Percentiles rank a stretch among this genome's conserved stretches.
Conservation (phyloP, 2,888 invertebrate genomes). For the Cynaeus angustus region DNA sequence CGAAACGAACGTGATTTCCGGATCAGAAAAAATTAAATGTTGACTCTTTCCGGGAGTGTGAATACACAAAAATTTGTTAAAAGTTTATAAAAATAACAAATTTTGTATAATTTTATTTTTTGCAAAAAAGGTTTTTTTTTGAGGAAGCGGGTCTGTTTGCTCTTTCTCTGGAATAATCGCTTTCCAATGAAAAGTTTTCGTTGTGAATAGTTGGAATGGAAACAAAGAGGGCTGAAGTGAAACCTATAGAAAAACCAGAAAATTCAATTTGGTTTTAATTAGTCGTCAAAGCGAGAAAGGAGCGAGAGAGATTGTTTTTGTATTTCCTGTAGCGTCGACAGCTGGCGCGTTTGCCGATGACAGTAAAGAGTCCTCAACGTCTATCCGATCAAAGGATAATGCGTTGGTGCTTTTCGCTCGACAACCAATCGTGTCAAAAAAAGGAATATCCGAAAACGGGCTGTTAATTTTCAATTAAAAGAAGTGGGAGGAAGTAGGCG, state of each 20-base stretch:
- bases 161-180: constrained; percentile 6
- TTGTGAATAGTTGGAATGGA: neutral
- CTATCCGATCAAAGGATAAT: constrained; percentile 52
- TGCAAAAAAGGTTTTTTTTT: too few relatives aligned
- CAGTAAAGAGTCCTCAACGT: constrained; percentile 52
- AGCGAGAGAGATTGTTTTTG: constrained; percentile 44
- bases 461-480: constrained; percentile 35
- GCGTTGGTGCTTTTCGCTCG: constrained; percentile 47
- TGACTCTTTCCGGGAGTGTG: constrained; percentile 22
- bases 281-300: constrained; percentile 50
- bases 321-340: constrained; percentile 44
- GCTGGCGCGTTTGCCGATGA: constrained; percentile 48
- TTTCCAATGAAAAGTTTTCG: neutral
- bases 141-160: neutral
- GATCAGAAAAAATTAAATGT: constrained; percentile 14
- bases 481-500: too few relatives aligned
- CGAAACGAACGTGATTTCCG: constrained; percentile 10
- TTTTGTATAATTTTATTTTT: too few relatives aligned
- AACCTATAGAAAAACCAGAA: constrained; percentile 40
- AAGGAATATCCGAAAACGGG: constrained; percentile 33
- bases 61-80: too few relatives aligned
- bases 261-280: constrained; percentile 56
- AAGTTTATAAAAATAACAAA: too few relatives aligned
- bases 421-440: constrained; percentile 44
- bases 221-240: constrained; percentile 10